Evolutionary conservation across 1,140 invertebrate species (phyloP).

Genomic region (Diorhabda carinulata): DNA sequence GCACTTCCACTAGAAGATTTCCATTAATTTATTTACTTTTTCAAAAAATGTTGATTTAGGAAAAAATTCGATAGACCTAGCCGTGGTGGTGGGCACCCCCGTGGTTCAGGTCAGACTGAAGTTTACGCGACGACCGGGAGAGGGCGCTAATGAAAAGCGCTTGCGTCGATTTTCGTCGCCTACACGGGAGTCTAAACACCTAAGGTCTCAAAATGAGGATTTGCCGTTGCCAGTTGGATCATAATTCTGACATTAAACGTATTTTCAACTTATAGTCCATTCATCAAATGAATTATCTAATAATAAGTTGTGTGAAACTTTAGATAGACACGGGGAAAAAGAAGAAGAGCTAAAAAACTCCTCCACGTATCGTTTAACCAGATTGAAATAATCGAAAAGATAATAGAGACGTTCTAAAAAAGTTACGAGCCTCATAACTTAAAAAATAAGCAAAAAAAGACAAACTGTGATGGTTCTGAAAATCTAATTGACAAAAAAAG

Average conservation of each 20-base stretch:
- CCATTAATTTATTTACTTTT: not conserved
- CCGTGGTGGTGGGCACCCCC: constrained; percentile 19
- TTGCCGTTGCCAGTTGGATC: not conserved
- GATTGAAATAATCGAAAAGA: too few species aligned
- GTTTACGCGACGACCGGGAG: constrained; percentile 37
- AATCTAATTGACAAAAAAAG: constrained; percentile 2
- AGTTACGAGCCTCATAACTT: too few species aligned
- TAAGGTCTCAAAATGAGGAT: not conserved
- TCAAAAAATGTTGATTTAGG: constrained; percentile 4
- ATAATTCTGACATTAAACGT: too few species aligned
- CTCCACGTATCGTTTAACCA: too few species aligned
- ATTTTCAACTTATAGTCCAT: too few species aligned
- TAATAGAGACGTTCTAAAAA: too few species aligned
- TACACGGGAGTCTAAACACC: constrained; percentile 12
- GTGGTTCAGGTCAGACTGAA: constrained; percentile 42
- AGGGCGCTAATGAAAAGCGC: constrained; percentile 32
- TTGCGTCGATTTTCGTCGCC: constrained; percentile 27
- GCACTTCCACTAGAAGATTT: constrained; percentile 6
- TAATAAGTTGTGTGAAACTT: too few species aligned
- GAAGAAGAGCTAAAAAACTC: too few species aligned
- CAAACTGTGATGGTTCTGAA: not conserved
- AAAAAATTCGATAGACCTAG: constrained; percentile 18
- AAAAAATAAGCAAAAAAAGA: too few species aligned
- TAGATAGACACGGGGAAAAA: too few species aligned
- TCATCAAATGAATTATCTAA: too few species aligned